Evolutionary conservation across 2,888 invertebrate species (phyloP).

Genomic region (Chymomyza caudatula): DNA sequence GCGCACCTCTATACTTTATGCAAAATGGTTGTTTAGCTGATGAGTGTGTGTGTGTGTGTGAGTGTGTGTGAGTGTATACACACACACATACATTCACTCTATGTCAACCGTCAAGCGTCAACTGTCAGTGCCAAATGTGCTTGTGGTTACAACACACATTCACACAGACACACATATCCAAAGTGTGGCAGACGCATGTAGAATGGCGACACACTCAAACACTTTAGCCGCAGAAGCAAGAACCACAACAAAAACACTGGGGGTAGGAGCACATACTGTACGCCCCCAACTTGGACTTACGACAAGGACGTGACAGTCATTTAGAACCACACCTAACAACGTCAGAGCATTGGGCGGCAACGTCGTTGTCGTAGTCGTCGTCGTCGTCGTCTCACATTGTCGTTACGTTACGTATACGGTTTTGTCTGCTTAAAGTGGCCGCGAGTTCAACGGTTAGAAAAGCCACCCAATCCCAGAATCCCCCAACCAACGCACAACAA

Average conservation of each 20-base stretch:
- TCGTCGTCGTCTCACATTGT: not conserved
- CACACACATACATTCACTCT: constrained; percentile 44
- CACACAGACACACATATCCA: not conserved
- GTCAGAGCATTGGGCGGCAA: constrained; percentile 21
- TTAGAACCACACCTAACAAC: constrained; percentile 63
- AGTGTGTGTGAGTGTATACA: constrained; percentile 8
- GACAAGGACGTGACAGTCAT: constrained; percentile 71
- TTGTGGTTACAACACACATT: constrained; percentile 68
- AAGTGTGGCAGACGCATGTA: not conserved
- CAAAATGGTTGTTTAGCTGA: constrained; percentile 38
- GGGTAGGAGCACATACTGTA: constrained; percentile 1
- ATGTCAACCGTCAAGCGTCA: constrained; percentile 71
- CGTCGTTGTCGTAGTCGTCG: constrained; percentile 10
- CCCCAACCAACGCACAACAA: not conserved
- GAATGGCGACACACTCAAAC: constrained; percentile 2
- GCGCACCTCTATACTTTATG: constrained; percentile 28
- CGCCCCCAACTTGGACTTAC: constrained; percentile 61
- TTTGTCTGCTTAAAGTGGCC: constrained; percentile 64
- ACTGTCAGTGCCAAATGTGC: constrained; percentile 76
- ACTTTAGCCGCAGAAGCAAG: constrained; percentile 14
- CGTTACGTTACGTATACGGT: constrained; percentile 22
- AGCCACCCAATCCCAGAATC: not conserved
- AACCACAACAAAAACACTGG: constrained; percentile 19
- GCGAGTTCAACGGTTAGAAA: constrained; percentile 31
- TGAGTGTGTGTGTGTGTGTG: constrained; percentile 13